Base-by-base conservation (phyloP, 2,113 vertebrate genomes). In the Thunnus thynnus region DNA sequence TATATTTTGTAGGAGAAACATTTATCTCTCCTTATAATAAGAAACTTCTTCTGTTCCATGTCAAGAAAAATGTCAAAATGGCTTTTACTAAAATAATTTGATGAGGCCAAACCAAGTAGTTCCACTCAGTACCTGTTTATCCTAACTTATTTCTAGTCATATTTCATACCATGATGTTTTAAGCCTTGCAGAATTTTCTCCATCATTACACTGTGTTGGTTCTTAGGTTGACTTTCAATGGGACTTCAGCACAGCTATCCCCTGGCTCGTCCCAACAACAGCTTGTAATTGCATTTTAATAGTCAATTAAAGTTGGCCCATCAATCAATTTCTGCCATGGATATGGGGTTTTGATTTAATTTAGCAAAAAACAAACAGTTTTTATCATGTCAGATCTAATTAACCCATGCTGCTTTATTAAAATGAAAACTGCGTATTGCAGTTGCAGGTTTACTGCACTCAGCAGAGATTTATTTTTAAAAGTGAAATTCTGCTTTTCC, bases 271-370 rank as follows among this genome's bases (percentile, higher is more conserved):
- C 90, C 89, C 79, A 78, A 91, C 93, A 94, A 88, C 94, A 94
- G 92, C 90, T 94, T 93, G 86, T 95, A 95, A 96, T 95, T 95
- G 91, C 91, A 77, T 95, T 96, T 95, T 95, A 95, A 96, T 95
- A 91, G 94, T 93, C 93, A 94, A 95, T 95, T 96, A 94, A 93
- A 94, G 87, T 86, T 56, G 80, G 84, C 82, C 91, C 93, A 95
- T 95, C 94, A 94, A 95, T 95, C 95, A 94, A 82, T 89, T 85
- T 84, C 85, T 84, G 79, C 70, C 67, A 22, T 81, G 89, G 92
- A 91, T 93, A 86, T 84, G 87, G 83, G 90, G 82, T 85, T 94
- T 90, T 92, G 89, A 92, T 94, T 91, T 88, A 91, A 93, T 91
- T 92, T 88, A 65, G 80, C 70, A 69, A 73, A 88, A 90, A 90